Conservation (phyloP, 2,888 invertebrate species). For the Endomychus coccineus region DNA sequence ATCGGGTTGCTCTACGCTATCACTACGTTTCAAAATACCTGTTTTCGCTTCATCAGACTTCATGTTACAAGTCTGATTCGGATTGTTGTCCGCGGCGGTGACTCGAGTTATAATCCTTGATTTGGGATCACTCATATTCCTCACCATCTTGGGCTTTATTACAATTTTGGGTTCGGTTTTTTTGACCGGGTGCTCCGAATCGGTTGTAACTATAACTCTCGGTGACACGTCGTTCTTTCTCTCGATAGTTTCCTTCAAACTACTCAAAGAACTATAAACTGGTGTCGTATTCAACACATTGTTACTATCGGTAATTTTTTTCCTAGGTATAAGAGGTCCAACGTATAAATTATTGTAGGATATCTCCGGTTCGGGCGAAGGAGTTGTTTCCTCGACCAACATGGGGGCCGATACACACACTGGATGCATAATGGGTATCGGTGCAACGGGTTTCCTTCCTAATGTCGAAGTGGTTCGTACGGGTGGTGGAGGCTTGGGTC, state of each 20-base stretch:
- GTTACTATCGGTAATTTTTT: conserved; percentile 23
- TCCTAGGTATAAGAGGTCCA: conserved; percentile 48
- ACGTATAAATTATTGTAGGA: conserved; percentile 50
- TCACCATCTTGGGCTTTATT: conserved; percentile 51
- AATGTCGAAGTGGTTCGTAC: conserved; percentile 65
- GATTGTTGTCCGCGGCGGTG: conserved; percentile 36
- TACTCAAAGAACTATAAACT: conserved; percentile 12
- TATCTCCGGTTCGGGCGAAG: conserved; percentile 46
- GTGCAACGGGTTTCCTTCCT: conserved; percentile 46
- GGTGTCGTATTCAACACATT: conserved; percentile 12
- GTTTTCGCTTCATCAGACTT: conserved; percentile 11
- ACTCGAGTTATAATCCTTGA: conserved; percentile 47
- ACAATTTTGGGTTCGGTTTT: conserved; percentile 53
- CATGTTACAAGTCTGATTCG: conserved; percentile 18
- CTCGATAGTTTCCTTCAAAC: conserved; percentile 9
- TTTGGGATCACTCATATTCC: conserved; percentile 31
- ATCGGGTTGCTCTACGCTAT: not conserved
- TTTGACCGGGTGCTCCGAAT: conserved; percentile 41
- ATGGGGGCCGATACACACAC: conserved; percentile 45
- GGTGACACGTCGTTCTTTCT: conserved; percentile 16
- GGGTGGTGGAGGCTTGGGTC: conserved; percentile 62
- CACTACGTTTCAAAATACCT: too few species aligned
- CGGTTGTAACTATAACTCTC: conserved; percentile 50
- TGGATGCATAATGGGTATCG: conserved; percentile 31
- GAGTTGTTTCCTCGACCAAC: conserved; percentile 45